Conservation (phyloP, 2,888 invertebrate genomes). For the Lithosia quadra region DNA sequence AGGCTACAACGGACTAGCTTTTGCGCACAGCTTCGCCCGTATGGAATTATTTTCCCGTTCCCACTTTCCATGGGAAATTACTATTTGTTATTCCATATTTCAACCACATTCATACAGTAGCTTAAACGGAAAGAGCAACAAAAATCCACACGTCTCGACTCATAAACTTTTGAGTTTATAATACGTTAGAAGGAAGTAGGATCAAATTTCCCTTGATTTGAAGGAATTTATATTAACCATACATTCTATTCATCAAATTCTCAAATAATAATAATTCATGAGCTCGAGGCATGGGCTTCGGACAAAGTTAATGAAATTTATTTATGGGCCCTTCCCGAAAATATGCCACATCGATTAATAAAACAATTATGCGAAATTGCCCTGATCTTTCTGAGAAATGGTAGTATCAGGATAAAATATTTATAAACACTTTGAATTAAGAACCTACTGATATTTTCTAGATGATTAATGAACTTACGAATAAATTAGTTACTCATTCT, state of each 20-base stretch:
- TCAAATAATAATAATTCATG: not conserved
- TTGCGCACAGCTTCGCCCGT: too few relatives aligned
- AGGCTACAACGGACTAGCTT: too few relatives aligned
- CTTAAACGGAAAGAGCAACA: too few relatives aligned
- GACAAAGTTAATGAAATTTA: not conserved
- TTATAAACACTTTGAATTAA: not conserved
- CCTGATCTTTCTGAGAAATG: not conserved
- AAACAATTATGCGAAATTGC: not conserved
- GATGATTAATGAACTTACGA: not conserved
- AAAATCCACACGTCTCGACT: too few relatives aligned
- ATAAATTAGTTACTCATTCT: not conserved
- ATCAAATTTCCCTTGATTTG: not conserved
- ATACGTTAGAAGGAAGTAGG: too few relatives aligned
- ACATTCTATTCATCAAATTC: not conserved
- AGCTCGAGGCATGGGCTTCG: not conserved
- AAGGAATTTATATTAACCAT: not conserved
- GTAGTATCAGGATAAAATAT: not conserved
- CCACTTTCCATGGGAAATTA: too few relatives aligned
- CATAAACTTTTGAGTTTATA: too few relatives aligned
- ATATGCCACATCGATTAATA: slow-evolving; percentile 2
- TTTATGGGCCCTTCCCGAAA: slow-evolving; percentile 4
- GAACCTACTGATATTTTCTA: not conserved
- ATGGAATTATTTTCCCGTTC: too few relatives aligned
- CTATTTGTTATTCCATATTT: too few relatives aligned
- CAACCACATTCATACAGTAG: too few relatives aligned